Percentiles rank a stretch among this genome's conserved stretches.
Evolutionary conservation across 2,797 vertebrate species (phyloP).

Genomic region (Lemur catta): DNA sequence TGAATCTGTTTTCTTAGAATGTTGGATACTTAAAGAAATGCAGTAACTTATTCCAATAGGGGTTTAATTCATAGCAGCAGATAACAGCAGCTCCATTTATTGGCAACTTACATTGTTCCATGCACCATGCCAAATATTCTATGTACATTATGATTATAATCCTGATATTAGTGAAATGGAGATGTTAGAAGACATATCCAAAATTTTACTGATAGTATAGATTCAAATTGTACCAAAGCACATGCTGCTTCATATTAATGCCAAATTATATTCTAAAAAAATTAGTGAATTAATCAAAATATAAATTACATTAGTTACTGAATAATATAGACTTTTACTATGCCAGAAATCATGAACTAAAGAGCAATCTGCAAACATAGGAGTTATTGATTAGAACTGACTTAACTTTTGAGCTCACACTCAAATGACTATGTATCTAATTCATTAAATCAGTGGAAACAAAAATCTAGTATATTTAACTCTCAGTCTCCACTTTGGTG

Average conservation of each 20-base stretch:
- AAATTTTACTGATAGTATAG: background rate
- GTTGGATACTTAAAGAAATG: background rate
- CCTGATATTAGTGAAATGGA: background rate
- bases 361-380: background rate
- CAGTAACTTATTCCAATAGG: background rate
- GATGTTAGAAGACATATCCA: background rate
- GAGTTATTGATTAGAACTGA: background rate
- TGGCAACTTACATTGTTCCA: background rate
- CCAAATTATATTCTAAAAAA: background rate
- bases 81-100: background rate
- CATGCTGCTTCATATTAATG: too few species aligned
- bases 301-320: background rate
- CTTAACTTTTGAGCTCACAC: background rate
- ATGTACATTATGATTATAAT: background rate
- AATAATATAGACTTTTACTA: background rate
- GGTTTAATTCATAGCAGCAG: background rate
- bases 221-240: background rate
- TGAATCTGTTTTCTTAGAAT: background rate
- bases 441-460: background rate
- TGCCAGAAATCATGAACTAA: background rate
- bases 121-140: too few species aligned
- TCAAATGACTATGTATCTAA: background rate
- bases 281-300: background rate
- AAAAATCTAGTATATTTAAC: background rate
- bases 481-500: background rate